phyloP scores from a whole-genome alignment of 2,113 vertebrate species.

The Brachypteracias leptosomus region DNA sequence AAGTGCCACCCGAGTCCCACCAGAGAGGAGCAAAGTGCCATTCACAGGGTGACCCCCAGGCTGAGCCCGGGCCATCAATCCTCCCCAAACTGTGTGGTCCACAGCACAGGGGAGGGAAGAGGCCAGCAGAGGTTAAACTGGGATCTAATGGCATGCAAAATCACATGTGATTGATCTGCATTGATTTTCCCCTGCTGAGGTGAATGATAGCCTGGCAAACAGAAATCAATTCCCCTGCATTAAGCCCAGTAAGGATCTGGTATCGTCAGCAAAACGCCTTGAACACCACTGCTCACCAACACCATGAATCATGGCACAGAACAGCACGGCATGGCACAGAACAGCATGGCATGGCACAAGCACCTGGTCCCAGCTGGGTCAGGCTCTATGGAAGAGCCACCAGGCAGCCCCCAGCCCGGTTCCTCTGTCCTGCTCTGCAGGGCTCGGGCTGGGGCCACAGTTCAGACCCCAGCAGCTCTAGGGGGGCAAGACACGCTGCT shows the following conservation, averaged over 20 bases:
- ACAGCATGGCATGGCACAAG: background rate
- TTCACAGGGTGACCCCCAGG: background rate
- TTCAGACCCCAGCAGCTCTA: rapidly evolving
- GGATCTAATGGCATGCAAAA: slow-evolving; percentile 51
- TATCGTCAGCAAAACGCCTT: background rate
- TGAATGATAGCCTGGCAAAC: slow-evolving; percentile 71
- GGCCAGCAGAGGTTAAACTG: slow-evolving; percentile 62
- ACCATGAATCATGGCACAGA: rapidly evolving
- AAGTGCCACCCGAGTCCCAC: background rate
- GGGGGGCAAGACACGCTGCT: background rate
- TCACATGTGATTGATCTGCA: slow-evolving; percentile 60
- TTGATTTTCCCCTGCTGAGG: slow-evolving; percentile 68
- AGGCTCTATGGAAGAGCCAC: rapidly evolving
- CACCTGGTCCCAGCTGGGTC: background rate
- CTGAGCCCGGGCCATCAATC: slow-evolving; percentile 22
- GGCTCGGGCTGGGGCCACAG: rapidly evolving
- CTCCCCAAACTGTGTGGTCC: slow-evolving; percentile 4
- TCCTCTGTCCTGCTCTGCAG: background rate
- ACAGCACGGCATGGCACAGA: background rate
- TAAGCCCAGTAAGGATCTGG: slow-evolving; percentile 65
- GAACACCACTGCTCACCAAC: background rate
- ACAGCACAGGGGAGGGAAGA: background rate
- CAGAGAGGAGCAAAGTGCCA: rapidly evolving
- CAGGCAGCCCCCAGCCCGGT: background rate
- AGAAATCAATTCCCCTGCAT: slow-evolving; percentile 77